These are phyloP conservation scores for Datnioides undecimradiatus DNA, from an alignment of 2,113 vertebrate species.

Conservation along the genomic window DNA sequence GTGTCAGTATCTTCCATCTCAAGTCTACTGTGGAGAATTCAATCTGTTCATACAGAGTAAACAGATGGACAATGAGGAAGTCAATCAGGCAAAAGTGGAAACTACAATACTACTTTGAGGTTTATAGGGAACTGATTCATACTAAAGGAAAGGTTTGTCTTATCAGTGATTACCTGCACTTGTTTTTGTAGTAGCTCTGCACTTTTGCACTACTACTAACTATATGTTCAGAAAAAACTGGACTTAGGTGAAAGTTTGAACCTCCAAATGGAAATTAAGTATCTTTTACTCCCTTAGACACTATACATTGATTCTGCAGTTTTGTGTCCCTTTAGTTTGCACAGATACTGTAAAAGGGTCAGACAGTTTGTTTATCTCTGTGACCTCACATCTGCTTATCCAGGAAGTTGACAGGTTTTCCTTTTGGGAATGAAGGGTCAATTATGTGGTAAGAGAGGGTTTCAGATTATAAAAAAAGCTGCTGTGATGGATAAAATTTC, in stretches of 20 bases:
- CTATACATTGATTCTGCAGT: no score
- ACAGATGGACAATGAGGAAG: neutral
- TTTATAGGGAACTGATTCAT: no score
- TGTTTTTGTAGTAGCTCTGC: neutral
- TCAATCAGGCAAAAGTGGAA: neutral
- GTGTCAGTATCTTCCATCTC: neutral
- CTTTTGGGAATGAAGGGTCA: slow-evolving; percentile 9
- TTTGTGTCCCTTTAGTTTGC: neutral
- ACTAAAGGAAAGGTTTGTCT: no score
- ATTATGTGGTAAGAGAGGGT: neutral
- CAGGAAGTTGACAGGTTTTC: slow-evolving; percentile 48
- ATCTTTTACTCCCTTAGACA: no score
- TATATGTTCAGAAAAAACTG: no score
- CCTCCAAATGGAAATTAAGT: no score
- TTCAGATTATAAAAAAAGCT: neutral
- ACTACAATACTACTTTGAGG: no score
- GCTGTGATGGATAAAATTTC: no score
- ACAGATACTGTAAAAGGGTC: neutral
- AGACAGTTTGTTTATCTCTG: slow-evolving; percentile 44
- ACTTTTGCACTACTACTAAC: neutral
- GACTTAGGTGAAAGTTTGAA: no score
- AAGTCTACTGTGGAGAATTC: neutral
- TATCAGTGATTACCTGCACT: no score
- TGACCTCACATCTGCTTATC: slow-evolving; percentile 48
- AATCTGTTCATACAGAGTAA: neutral